A percentile compares a stretch with the other conserved stretches of the same genome.
These are phyloP conservation scores for Bradypodion pumilum DNA, from an alignment of 2,797 vertebrate species.

Conservation along the genomic window DNA sequence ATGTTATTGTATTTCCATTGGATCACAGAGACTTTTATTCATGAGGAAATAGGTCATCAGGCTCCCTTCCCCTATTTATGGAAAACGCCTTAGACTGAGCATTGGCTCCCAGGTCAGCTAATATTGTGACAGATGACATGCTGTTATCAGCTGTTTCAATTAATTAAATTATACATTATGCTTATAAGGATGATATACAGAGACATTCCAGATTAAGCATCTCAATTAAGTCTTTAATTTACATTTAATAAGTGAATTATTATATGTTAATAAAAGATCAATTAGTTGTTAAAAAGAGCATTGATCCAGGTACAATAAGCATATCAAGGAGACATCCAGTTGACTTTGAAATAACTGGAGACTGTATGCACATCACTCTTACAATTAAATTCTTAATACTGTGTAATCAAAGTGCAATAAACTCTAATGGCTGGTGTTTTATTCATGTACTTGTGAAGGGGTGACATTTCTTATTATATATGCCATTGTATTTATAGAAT, in stretches of 20 bases:
- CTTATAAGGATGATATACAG: conserved; percentile 72
- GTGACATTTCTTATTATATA: conserved; percentile 52
- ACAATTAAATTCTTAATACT: conserved; percentile 64
- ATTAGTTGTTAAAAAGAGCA: conserved; percentile 74
- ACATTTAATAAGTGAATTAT: conserved; percentile 79
- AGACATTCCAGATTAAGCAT: conserved; percentile 74
- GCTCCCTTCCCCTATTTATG: rapidly evolving
- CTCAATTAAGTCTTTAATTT: conserved; percentile 81
- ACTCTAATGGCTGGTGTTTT: conserved; percentile 39
- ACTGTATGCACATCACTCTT: conserved; percentile 39
- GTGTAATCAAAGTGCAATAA: conserved; percentile 49
- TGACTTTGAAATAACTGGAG: conserved; percentile 62
- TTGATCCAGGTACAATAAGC: conserved; percentile 77
- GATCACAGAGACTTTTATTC: neutral
- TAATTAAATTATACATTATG: conserved; percentile 75
- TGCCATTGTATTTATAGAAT: conserved; percentile 42
- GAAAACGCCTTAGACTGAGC: conserved; percentile 51
- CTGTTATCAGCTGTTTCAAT: conserved; percentile 71
- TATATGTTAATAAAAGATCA: conserved; percentile 80
- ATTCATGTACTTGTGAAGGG: conserved; percentile 42
- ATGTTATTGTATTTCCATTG: neutral
- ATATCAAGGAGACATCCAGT: conserved; percentile 65
- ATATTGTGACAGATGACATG: conserved; percentile 72
- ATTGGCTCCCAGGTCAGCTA: conserved; percentile 71
- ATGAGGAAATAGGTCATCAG: conserved; percentile 21